Evolutionary conservation across 2,888 invertebrate species (phyloP).

Genomic region (Lysandra coridon): DNA sequence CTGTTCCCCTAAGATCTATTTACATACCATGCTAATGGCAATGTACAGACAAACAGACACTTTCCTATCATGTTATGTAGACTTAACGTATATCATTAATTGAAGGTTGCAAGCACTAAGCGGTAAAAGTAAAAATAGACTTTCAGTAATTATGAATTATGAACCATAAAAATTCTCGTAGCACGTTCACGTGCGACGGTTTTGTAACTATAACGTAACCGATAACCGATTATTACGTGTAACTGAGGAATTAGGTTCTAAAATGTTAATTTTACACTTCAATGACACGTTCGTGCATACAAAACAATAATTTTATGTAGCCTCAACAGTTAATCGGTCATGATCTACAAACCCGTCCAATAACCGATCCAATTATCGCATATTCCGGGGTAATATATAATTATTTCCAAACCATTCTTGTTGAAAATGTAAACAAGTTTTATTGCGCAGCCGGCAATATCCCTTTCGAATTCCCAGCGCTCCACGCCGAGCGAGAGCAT

Average conservation of each 20-base stretch:
- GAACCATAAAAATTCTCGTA: background rate
- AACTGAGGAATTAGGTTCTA: background rate
- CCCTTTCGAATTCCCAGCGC: constrained; percentile 33
- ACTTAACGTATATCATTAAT: background rate
- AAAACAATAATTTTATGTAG: background rate
- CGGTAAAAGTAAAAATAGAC: constrained; percentile 3
- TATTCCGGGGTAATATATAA: background rate
- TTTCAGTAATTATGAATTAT: background rate
- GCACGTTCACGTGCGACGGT: background rate
- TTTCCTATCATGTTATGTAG: background rate
- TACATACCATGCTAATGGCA: background rate
- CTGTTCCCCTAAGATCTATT: background rate
- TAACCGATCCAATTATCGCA: constrained; percentile 3
- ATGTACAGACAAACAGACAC: background rate
- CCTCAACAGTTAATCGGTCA: background rate
- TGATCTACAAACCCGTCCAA: constrained; percentile 8
- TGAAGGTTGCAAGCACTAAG: constrained; percentile 19
- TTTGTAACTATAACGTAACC: background rate
- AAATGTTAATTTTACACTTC: background rate
- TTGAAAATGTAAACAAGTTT: constrained; percentile 30
- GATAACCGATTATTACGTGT: background rate
- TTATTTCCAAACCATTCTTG: constrained; percentile 24
- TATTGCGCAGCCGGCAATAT: constrained; percentile 29
- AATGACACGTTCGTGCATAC: background rate
- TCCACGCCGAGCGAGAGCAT: constrained; percentile 17